Evolutionary conservation across 1,140 invertebrate species (phyloP).

Genomic region (Drosophila carrolli): DNA sequence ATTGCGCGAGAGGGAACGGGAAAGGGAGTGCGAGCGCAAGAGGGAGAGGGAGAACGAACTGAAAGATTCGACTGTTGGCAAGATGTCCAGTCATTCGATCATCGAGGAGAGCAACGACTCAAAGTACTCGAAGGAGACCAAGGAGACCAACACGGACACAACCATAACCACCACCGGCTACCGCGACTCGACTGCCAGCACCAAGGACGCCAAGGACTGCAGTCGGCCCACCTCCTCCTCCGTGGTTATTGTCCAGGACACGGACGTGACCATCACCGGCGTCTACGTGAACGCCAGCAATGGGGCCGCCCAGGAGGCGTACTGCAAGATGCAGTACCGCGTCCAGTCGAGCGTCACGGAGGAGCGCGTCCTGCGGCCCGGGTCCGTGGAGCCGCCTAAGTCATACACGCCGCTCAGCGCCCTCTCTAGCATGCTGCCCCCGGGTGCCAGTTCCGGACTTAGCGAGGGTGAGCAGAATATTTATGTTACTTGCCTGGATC

Average conservation of each 20-base stretch:
- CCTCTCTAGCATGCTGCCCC: slow-evolving; percentile 94
- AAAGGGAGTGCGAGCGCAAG: slow-evolving; percentile 15
- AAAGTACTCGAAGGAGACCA: slow-evolving; percentile 86
- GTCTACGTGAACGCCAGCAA: slow-evolving; percentile 91
- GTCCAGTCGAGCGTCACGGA: slow-evolving; percentile 84
- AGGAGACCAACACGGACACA: slow-evolving; percentile 86
- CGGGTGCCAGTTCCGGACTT: slow-evolving; percentile 85
- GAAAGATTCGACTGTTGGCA: slow-evolving; percentile 67
- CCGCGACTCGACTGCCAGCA: slow-evolving; percentile 69
- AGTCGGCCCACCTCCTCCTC: slow-evolving; percentile 85
- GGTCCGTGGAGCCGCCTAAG: slow-evolving; percentile 91
- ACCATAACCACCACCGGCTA: slow-evolving; percentile 77
- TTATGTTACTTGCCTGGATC: neutral
- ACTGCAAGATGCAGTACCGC: slow-evolving; percentile 93
- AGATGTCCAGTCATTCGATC: slow-evolving; percentile 84
- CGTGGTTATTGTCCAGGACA: slow-evolving; percentile 91
- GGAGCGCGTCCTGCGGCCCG: slow-evolving; percentile 87
- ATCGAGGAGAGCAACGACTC: slow-evolving; percentile 82
- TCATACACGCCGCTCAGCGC: slow-evolving; percentile 93
- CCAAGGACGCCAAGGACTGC: slow-evolving; percentile 79
- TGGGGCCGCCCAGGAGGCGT: slow-evolving; percentile 91
- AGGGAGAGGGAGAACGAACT: slow-evolving; percentile 30
- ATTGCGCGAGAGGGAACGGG: slow-evolving; percentile 16
- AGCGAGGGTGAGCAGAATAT: slow-evolving; percentile 75
- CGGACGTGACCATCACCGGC: slow-evolving; percentile 93